A percentile compares a stretch with the other conserved stretches of the same genome.
These are phyloP conservation scores for Peucedramus taeniatus DNA, from an alignment of 2,113 vertebrate genomes.

Conservation along the genomic window DNA sequence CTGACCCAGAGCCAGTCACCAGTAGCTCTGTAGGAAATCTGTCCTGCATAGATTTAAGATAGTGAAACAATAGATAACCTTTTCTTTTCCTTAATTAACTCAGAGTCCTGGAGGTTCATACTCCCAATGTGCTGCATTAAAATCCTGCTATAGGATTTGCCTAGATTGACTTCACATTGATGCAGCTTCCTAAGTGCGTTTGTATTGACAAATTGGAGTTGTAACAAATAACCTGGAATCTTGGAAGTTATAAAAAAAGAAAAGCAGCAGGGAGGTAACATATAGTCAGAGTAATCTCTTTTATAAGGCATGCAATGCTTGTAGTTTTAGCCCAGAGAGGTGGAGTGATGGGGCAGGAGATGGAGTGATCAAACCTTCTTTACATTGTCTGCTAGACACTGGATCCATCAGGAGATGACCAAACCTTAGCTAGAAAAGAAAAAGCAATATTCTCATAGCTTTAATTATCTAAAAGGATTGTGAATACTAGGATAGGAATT, in stretches of 20 bases:
- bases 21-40: background rate
- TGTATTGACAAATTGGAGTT: background rate
- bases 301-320: background rate
- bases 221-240: background rate
- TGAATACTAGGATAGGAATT: background rate
- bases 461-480: background rate
- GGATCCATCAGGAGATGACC: background rate
- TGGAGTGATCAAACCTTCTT: background rate
- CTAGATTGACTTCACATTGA: background rate
- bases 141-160: background rate
- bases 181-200: background rate
- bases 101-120: background rate
- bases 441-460: background rate
- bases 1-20: background rate
- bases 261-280: background rate
- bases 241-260: background rate
- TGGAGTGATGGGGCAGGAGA: background rate
- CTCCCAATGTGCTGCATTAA: background rate
- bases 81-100: background rate
- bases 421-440: background rate
- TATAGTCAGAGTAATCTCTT: background rate
- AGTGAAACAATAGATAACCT: background rate
- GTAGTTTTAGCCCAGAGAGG: background rate
- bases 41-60: background rate
- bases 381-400: background rate